These are phyloP conservation scores for Lepidothrix coronata DNA, from an alignment of 2,113 vertebrate species.

Conservation along the genomic window DNA sequence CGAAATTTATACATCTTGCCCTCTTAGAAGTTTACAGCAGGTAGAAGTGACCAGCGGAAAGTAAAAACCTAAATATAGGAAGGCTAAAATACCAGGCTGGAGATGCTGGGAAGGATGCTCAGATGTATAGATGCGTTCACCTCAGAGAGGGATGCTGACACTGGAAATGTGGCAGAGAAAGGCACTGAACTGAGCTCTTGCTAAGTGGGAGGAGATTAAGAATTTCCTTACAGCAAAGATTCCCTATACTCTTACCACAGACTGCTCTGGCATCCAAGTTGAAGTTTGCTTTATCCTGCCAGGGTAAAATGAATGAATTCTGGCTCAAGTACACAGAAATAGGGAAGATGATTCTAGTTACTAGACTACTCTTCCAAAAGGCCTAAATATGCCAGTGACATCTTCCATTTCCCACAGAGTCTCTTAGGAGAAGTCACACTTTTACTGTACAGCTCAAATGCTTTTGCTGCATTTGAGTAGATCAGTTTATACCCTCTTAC, in stretches of 20 bases:
- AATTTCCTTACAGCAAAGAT: not conserved
- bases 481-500: not conserved
- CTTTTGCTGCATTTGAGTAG: not conserved
- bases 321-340: not conserved
- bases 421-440: constrained; percentile 24
- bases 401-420: not conserved
- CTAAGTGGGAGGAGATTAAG: not conserved
- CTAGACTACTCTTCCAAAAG: not conserved
- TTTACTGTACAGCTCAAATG: not conserved
- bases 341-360: not conserved
- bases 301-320: not conserved
- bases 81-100: not conserved
- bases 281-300: not conserved
- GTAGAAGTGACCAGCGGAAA: not conserved
- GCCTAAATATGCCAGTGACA: not conserved
- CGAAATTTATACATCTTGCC: not conserved
- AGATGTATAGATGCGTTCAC: not conserved
- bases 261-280: not conserved
- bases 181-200: not conserved
- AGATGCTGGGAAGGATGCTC: not conserved
- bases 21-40: not conserved
- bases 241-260: not conserved
- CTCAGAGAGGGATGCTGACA: not conserved
- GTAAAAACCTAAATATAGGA: not conserved
- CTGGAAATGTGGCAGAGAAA: not conserved